A percentile compares a stretch with the other conserved stretches of the same genome.
Evolutionary conservation across 1,140 invertebrate genomes (phyloP).

Genomic region (Brachionus rotundiformis): DNA sequence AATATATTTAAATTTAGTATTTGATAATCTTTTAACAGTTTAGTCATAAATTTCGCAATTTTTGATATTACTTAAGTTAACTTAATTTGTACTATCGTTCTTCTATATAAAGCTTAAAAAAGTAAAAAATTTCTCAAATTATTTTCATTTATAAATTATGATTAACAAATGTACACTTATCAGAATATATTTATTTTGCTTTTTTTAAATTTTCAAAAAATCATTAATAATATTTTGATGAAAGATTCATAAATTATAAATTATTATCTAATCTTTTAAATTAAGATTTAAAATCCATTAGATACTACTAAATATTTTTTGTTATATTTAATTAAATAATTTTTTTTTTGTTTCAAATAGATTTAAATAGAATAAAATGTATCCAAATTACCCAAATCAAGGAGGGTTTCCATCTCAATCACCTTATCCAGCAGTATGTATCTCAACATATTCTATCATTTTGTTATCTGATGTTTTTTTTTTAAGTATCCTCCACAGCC

Average conservation of each 20-base stretch:
- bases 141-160: neutral
- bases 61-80: too few species aligned
- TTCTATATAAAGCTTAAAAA: too few species aligned
- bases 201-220: too few species aligned
- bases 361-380: conserved; percentile 34
- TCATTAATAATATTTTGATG: too few species aligned
- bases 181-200: too few species aligned
- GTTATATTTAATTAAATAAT: neutral
- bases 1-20: too few species aligned
- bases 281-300: neutral
- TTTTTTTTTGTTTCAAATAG: too few species aligned
- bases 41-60: too few species aligned
- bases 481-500: neutral
- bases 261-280: neutral
- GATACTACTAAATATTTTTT: neutral
- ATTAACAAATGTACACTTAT: too few species aligned
- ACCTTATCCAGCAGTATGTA: neutral
- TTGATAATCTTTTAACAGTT: too few species aligned
- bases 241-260: neutral
- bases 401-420: conserved; percentile 16
- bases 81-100: too few species aligned
- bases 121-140: too few species aligned
- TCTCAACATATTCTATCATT: neutral
- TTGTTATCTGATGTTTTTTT: neutral
- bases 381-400: conserved; percentile 43